Base-by-base conservation (phyloP, 2,888 invertebrate species). In the Cheilosia variabilis region DNA sequence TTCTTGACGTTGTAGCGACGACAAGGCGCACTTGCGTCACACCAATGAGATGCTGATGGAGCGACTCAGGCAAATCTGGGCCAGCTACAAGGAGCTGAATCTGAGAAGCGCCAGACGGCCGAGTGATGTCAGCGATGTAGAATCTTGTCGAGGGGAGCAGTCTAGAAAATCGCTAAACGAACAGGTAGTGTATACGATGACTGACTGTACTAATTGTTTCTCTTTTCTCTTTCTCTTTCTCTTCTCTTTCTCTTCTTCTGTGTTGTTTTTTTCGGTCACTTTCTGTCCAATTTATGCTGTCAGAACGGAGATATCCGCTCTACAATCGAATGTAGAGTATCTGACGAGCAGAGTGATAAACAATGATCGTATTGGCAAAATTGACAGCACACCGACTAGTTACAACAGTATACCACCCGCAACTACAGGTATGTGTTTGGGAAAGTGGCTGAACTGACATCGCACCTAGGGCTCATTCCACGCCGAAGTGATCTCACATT, bases 251-350 rank as follows among this genome's bases (percentile, higher is more conserved):
- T 31, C 9, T 31, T 31, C 31, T 31, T 31, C 31, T 31, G 27
- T 27, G 27, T 6, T 7, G 2, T 88, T 50, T 82, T 31, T 60
- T 22, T 87, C 50, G 81, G 34, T 76, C 71, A 63, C 45, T 57
- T 53, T 79, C 19, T 81, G 27, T 75, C 17, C 45, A 41, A 34
- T 19, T 80, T 65, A 37, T 77, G 22, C 58, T 22, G 19, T 60
- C 52, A 71, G 92, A 90, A 91, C 91, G 91, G 92, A 92, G 90
- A 92, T 92, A 91, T 91, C 91, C 82, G 90, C 91, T 89, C 89
- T 92, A 88, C 92, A 92, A 89, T 91, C 92, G 88, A 92, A 92
- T 90, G 91, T 92, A 91, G 92, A 92, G 87, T 92, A 91, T 90
- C 90, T 92, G 88, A 91, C 91, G 41, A 92, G 90, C 90, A 92